Conservation (phyloP, 2,113 vertebrate genomes). For the Labrus mixtus region DNA sequence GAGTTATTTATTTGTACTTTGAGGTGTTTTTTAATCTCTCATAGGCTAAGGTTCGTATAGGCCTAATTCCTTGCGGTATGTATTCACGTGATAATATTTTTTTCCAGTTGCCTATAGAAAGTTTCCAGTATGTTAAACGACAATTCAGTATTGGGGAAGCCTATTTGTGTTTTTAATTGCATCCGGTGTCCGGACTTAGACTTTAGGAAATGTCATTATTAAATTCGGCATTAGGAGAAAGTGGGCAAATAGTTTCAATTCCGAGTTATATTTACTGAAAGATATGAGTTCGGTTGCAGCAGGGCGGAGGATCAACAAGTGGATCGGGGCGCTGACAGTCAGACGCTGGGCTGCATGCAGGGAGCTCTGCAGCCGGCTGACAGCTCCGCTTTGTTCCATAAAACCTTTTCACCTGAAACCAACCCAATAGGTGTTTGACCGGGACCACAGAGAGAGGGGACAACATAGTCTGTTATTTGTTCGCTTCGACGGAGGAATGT, state of each 20-base stretch:
- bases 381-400: conserved; percentile 87
- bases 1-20: background rate
- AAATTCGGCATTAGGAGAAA: background rate
- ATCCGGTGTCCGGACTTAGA: too few relatives aligned
- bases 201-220: too few relatives aligned
- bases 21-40: background rate
- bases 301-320: conserved; percentile 67
- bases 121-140: background rate
- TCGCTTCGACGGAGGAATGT: conserved; percentile 77
- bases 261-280: conserved; percentile 6
- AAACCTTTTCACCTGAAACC: conserved; percentile 85
- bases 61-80: too few relatives aligned
- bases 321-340: conserved; percentile 84
- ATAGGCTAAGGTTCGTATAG: too few relatives aligned
- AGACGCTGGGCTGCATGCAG: conserved; percentile 87
- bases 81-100: too few relatives aligned
- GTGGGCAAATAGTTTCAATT: background rate
- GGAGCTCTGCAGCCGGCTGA: conserved; percentile 85
- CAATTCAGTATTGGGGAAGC: too few relatives aligned
- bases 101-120: background rate
- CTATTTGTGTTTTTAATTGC: too few relatives aligned
- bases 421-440: conserved; percentile 81
- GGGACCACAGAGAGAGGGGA: conserved; percentile 68
- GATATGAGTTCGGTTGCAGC: conserved; percentile 23
- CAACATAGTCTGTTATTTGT: conserved; percentile 64